Conservation (phyloP, 2,113 vertebrate species). For the Bostrychus sinensis region DNA sequence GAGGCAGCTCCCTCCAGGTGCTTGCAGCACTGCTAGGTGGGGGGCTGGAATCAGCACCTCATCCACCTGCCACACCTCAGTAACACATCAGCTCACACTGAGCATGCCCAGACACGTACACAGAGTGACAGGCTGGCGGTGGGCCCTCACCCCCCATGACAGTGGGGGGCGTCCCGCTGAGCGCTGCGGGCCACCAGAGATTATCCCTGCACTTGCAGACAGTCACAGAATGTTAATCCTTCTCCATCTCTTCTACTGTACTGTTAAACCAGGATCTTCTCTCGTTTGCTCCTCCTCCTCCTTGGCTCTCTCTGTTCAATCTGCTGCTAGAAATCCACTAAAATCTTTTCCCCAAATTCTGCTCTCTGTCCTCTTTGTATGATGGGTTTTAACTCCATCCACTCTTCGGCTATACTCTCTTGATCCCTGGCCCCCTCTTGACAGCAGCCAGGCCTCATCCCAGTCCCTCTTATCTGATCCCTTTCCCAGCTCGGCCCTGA, state of each 20-base stretch:
- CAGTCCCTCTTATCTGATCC: constrained; percentile 44
- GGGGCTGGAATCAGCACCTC: constrained; percentile 48
- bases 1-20: constrained; percentile 52
- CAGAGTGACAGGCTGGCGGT: constrained; percentile 47
- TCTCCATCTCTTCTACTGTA: constrained; percentile 61
- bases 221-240: constrained; percentile 76
- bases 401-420: constrained; percentile 43
- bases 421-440: constrained; percentile 43
- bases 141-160: constrained; percentile 54
- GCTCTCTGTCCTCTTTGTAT: constrained; percentile 30
- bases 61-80: constrained; percentile 61
- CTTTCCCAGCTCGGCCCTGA: constrained; percentile 45
- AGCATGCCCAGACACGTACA: constrained; percentile 9
- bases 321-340: constrained; percentile 28
- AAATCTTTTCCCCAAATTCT: constrained; percentile 30
- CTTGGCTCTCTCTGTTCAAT: constrained; percentile 31
- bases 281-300: constrained; percentile 44
- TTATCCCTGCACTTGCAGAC: constrained; percentile 68
- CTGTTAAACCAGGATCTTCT: constrained; percentile 63
- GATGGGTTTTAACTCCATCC: constrained; percentile 48
- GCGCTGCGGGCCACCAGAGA: constrained; percentile 65
- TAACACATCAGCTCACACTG: constrained; percentile 16
- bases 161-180: constrained; percentile 57
- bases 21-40: constrained; percentile 21
- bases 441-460: constrained; percentile 57